Base-by-base conservation (phyloP, 2,888 invertebrate species). In the Dorcus parallelipipedus region DNA sequence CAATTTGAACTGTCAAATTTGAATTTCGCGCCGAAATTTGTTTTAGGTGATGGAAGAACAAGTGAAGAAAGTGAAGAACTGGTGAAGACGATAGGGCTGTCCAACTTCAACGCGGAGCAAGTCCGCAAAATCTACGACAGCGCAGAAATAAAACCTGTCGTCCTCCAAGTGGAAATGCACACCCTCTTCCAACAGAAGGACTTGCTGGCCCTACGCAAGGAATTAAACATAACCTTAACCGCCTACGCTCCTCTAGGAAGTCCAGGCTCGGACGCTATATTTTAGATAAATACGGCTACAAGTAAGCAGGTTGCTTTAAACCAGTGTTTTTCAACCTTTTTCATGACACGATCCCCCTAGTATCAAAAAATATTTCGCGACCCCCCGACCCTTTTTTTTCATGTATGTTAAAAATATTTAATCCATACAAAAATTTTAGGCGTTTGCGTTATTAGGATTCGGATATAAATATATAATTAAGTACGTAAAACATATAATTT, bases 91-190 rank as follows among this genome's bases (percentile, higher is more conserved):
- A 85, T 93, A 63, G 93, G 93, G 3, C 72, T 93, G 52, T 93
- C 92, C 51, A 93, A 93, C 76, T 93, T 89, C 76, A 91, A 89
- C 71, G 81, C 81, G 58, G 72, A 78, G 10, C 93, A 93, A 79
- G 81, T 92, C 54, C 72, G 81, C 62, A 80, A 82, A 60, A 83
- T 92, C 55, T 81, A 86, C 64, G 78, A 84, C 14, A 74, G 73
- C 23, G 82, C 87, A 0, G 80, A 78, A 50, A 81, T 91, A 47
- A 87, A 86, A 72, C 92, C 92, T 2, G 83, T 87, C 57, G 88
- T 88, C 61, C 75, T 90, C 55, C 89, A 88, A 79, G 83, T 90
- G 45, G 93, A 93, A 74, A 77, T 90, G 52, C 90, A 93, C 70
- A 87, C 89, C 0, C 87, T 90, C 73, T 83, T 89, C 66, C 91